A percentile compares a stretch with the other conserved stretches of the same genome.
Conservation (phyloP, 2,888 invertebrate species). For the Sminthurides aquaticus region DNA sequence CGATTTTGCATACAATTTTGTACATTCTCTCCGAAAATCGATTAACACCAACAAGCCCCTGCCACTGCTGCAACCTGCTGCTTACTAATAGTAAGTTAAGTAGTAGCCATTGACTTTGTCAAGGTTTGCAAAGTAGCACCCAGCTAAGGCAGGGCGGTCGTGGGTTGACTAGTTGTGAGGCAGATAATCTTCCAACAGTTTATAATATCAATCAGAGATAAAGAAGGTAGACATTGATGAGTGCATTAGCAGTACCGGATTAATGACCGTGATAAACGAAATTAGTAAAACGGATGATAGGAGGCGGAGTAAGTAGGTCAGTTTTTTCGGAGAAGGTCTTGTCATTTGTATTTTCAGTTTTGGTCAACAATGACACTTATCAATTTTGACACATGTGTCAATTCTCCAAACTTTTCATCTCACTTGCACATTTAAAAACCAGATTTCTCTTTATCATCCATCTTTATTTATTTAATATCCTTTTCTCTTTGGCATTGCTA, state of each 20-base stretch:
- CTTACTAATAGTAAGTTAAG: no score
- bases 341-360: neutral
- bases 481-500: no score
- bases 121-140: no score
- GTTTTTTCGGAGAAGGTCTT: neutral
- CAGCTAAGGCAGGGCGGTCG: no score
- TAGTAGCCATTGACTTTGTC: no score
- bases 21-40: neutral
- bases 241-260: neutral
- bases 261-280: neutral
- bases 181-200: neutral
- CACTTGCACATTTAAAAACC: no score
- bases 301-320: neutral
- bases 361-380: neutral
- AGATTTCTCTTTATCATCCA: neutral
- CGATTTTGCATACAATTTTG: neutral
- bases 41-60: no score
- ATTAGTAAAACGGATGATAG: neutral
- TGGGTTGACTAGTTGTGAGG: neutral
- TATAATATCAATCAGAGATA: neutral
- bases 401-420: no score
- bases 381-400: neutral
- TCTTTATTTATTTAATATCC: neutral
- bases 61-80: no score
- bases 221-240: no score